Conservation (phyloP, 1,140 invertebrate genomes). For the fruit fly (Drosophila melanogaster) region Release_6_plus_ISO1_MT NT_037436.4:19819001-19819500, state of each 20-base stretch:
- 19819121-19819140: conserved; percentile 32
- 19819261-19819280: conserved; percentile 65
- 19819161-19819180: conserved; percentile 58
- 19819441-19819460: conserved; percentile 90
- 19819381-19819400: conserved; percentile 92
- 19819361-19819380: conserved; percentile 92
- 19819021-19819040: conserved; percentile 82
- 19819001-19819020: conserved; percentile 46
- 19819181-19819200: conserved; percentile 70
- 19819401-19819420: conserved; percentile 92
- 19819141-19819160: conserved; percentile 31
- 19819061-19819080: conserved; percentile 83
- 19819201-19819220: conserved; percentile 83
- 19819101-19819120: conserved; percentile 56
- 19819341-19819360: conserved; percentile 92
- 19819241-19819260: conserved; percentile 80
- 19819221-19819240: conserved; percentile 84
- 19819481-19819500: conserved; percentile 93
- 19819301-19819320: conserved; percentile 30
- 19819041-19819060: conserved; percentile 83
- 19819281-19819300: conserved; percentile 50
- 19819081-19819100: conserved; percentile 77
- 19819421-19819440: conserved; percentile 92
- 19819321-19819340: conserved; percentile 87
- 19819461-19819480: conserved; percentile 86